Evolutionary conservation across 2,888 invertebrate species (phyloP), one percentile per base, ranked within the genome.

Genomic region (Leucophenga montana): DNA sequence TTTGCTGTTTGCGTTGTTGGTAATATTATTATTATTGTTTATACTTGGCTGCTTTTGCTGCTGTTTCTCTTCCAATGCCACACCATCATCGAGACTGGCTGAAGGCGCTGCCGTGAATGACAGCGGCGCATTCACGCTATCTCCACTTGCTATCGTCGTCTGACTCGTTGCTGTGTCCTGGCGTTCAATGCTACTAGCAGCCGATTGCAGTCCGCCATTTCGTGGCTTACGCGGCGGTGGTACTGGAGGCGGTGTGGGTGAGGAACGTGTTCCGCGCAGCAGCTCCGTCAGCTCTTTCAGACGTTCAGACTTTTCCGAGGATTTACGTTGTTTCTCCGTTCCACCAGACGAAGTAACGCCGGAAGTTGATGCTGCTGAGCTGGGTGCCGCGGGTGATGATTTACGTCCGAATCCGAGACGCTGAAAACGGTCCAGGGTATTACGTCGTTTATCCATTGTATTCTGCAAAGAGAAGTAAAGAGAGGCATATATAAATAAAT

Each of bases 341-440:
- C 39, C 57, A 46, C 79, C 72, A 62, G 72, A 67, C 61, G 75
- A 59, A 13, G 70, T 59, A 68, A 67, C 16, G 22, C 50, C 31
- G 22, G 72, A 22, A 18, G 65, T 65, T 59, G 59, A 54, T 18
- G 48, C 68, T 27, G 68, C 27, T 61, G 78, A 59, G 68, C 71
- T 75, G n/a, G 68, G 33, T 44, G 66, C 72, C 8, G 83, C 69
- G 68, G 86, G 77, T 39, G 86, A 83, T 69, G 88, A 85, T 75
- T 85, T 86, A 68, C 88, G 88, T 83, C 92, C 93, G 90, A 94
- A 93, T 88, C 94, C 93, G 89, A 93, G 91, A 89, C 93, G 94
- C 87, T 94, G 94, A 89, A 95, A 91, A 82, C 95, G 94, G 91
- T 95, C 95, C 93, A 95, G 93, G 88, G 93, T 93, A 92, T 93